Percentiles rank a stretch among this genome's conserved stretches.
phyloP scores from a whole-genome alignment of 2,113 vertebrate genomes.

The Peromyscus polionotus region DNA sequence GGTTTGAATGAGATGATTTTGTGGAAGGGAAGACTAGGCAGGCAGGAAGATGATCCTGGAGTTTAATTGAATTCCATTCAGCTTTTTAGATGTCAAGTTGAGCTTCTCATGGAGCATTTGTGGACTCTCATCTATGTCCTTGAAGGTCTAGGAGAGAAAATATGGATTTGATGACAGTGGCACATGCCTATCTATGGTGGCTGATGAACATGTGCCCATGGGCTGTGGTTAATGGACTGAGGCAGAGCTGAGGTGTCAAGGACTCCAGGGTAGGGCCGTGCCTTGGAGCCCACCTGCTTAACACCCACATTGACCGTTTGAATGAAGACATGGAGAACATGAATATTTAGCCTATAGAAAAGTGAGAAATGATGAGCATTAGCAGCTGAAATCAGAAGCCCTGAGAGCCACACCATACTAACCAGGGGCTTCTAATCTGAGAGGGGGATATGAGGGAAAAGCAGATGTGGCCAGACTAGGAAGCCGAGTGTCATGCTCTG shows the following conservation, averaged over 20 bases:
- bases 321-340: not conserved
- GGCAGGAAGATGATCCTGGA: not conserved
- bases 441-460: not conserved
- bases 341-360: not conserved
- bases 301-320: not conserved
- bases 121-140: not conserved
- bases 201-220: not conserved
- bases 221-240: not conserved
- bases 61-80: not conserved
- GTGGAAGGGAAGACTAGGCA: not conserved
- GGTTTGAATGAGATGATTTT: not conserved
- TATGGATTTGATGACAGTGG: not conserved
- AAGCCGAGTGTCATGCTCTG: not conserved
- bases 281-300: not conserved
- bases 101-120: not conserved
- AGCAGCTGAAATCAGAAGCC: not conserved
- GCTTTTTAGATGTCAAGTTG: not conserved
- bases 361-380: not conserved
- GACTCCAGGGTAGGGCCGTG: fast-evolving
- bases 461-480: not conserved
- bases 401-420: not conserved
- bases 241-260: not conserved
- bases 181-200: not conserved
- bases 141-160: not conserved
- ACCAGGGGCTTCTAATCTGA: not conserved